Conservation (phyloP, 1,140 invertebrate genomes). For the Asobara japonica region DNA sequence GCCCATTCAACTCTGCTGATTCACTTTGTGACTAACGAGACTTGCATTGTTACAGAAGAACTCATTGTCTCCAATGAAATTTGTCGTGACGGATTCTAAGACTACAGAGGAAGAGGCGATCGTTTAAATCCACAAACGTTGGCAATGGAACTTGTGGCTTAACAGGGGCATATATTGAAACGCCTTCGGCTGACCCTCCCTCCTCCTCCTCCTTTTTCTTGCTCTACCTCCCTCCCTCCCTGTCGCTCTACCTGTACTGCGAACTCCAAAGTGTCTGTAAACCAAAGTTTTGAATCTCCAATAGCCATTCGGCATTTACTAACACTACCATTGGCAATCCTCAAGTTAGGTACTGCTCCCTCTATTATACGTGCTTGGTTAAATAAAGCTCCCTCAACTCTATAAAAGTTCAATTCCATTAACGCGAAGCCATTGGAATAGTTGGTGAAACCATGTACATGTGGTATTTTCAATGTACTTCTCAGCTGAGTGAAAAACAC, state of each 20-base stretch:
- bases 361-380: background rate
- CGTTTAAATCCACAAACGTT: constrained; percentile 2
- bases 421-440: background rate
- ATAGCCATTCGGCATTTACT: constrained; percentile 3
- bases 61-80: background rate
- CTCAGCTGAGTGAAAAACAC: background rate
- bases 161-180: constrained; percentile 1
- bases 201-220: too few species aligned
- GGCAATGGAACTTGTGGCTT: background rate
- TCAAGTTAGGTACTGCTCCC: background rate
- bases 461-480: background rate
- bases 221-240: too few species aligned
- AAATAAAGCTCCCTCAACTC: background rate
- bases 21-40: background rate
- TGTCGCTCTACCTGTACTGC: background rate
- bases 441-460: background rate
- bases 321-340: background rate
- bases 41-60: background rate
- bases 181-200: background rate
- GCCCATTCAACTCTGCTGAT: background rate
- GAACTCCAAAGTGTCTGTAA: background rate
- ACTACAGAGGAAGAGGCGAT: background rate
- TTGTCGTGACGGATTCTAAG: background rate
- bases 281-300: constrained; percentile 10
- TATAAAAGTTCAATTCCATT: background rate